A percentile compares a stretch with the other conserved stretches of the same genome.
Conservation (phyloP, 2,113 vertebrate species). For the Paedocypris sp. region DNA sequence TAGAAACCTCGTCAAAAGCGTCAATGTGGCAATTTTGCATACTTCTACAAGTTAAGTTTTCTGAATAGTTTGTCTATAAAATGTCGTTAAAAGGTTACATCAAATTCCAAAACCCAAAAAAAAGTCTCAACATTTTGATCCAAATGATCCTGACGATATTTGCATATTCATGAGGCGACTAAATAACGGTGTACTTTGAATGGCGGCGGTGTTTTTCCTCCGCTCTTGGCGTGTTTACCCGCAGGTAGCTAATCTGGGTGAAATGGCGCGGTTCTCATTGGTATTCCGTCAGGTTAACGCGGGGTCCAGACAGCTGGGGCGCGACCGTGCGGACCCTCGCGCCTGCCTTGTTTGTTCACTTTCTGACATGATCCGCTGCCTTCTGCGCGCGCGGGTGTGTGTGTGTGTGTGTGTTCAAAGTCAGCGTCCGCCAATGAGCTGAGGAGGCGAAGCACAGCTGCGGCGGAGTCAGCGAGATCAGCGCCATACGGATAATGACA, state of each 20-base stretch:
- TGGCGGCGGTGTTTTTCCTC: no score
- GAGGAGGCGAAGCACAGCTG: conserved; percentile 7
- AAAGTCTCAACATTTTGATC: no score
- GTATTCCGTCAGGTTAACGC: conserved; percentile 39
- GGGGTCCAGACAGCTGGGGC: conserved; percentile 41
- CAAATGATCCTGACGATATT: no score
- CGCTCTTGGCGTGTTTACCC: neutral
- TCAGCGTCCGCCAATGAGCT: conserved; percentile 1
- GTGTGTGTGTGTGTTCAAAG: conserved; percentile 8
- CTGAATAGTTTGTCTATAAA: no score
- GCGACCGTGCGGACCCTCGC: neutral
- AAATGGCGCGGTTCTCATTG: conserved; percentile 27
- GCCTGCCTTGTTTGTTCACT: neutral
- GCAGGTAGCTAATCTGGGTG: conserved; percentile 9
- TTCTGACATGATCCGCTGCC: neutral
- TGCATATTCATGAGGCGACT: no score
- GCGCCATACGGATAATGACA: neutral
- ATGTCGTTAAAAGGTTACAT: no score
- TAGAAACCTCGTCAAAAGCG: no score
- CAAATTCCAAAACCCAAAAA: no score
- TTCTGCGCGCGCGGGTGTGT: neutral
- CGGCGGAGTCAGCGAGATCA: conserved; percentile 1
- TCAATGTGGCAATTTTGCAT: no score
- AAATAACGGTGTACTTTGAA: no score
- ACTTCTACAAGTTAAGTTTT: no score